Percentiles rank a stretch among this genome's conserved stretches.
Evolutionary conservation across 2,888 invertebrate species (phyloP).

Genomic region (Phasia obesa): DNA sequence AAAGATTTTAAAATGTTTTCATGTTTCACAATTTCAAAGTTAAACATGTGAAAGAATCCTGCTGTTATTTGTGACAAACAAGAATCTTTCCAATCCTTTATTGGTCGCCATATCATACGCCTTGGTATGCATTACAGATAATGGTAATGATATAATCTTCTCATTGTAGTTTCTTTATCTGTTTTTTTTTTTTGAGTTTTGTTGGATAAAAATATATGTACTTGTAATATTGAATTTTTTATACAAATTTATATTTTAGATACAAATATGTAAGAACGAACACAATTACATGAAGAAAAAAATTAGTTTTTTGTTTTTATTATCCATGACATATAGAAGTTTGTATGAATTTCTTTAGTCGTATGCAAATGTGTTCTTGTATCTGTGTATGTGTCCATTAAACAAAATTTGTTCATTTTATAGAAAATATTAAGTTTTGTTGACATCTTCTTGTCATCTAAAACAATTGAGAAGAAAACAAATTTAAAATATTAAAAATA

Average conservation of each 20-base stretch:
- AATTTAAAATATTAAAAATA: conserved; percentile 38
- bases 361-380: not conserved
- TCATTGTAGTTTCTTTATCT: conserved; percentile 27
- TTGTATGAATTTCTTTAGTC: conserved; percentile 6
- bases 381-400: conserved; percentile 10
- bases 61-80: conserved; percentile 31
- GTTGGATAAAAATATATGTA: conserved; percentile 10
- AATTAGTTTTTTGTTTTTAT: conserved; percentile 6
- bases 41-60: conserved; percentile 63
- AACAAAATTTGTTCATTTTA: conserved; percentile 31
- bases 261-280: not conserved
- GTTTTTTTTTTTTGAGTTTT: conserved; percentile 12
- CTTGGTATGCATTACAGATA: conserved; percentile 65
- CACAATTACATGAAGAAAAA: not conserved
- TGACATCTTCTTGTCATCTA: conserved; percentile 47
- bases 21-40: conserved; percentile 63
- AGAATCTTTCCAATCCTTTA: conserved; percentile 63
- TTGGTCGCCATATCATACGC: conserved; percentile 68
- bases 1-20: conserved; percentile 67
- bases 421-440: conserved; percentile 58
- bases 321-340: not conserved
- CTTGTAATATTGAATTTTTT: conserved; percentile 48
- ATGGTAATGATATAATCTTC: conserved; percentile 46
- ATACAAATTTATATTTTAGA: conserved; percentile 32
- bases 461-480: conserved; percentile 35